These are phyloP conservation scores for Melikaiella ostensackeni DNA, from an alignment of 2,888 invertebrate species.

Conservation along the genomic window DNA sequence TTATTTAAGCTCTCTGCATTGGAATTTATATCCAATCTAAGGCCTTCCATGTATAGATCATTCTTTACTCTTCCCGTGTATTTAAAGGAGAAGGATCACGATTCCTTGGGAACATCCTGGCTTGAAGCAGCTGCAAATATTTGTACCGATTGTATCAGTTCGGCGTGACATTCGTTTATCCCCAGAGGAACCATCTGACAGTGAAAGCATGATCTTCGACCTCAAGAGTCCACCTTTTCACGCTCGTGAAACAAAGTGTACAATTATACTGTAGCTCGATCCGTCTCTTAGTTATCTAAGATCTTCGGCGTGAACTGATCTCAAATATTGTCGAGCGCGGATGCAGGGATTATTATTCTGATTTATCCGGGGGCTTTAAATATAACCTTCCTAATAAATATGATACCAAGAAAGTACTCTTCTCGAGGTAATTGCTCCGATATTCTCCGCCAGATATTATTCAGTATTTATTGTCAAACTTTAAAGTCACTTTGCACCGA, in stretches of 20 bases:
- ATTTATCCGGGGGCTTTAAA: not conserved
- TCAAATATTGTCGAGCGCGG: constrained; percentile 9
- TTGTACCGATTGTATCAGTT: constrained; percentile 36
- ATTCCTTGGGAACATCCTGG: constrained; percentile 16
- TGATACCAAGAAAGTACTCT: not conserved
- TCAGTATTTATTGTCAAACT: no score
- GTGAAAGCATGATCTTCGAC: constrained; percentile 35
- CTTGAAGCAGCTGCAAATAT: constrained; percentile 37
- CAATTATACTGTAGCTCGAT: constrained; percentile 6
- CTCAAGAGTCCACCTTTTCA: constrained; percentile 34
- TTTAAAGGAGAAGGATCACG: not conserved
- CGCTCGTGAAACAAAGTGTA: constrained; percentile 39
- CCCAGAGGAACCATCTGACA: constrained; percentile 33
- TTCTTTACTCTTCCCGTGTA: not conserved
- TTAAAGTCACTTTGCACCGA: no score
- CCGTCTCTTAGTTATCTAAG: constrained; percentile 18
- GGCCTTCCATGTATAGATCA: not conserved
- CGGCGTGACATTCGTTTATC: constrained; percentile 37
- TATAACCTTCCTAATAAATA: not conserved
- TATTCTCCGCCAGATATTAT: not conserved
- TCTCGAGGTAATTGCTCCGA: constrained; percentile 2
- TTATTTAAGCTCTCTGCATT: not conserved
- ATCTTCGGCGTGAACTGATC: constrained; percentile 8
- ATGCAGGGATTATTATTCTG: not conserved
- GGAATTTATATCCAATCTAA: not conserved